A percentile compares a stretch with the other conserved stretches of the same genome.
Evolutionary conservation across 2,797 vertebrate species (phyloP).

Genomic region (Pipistrellus kuhlii): DNA sequence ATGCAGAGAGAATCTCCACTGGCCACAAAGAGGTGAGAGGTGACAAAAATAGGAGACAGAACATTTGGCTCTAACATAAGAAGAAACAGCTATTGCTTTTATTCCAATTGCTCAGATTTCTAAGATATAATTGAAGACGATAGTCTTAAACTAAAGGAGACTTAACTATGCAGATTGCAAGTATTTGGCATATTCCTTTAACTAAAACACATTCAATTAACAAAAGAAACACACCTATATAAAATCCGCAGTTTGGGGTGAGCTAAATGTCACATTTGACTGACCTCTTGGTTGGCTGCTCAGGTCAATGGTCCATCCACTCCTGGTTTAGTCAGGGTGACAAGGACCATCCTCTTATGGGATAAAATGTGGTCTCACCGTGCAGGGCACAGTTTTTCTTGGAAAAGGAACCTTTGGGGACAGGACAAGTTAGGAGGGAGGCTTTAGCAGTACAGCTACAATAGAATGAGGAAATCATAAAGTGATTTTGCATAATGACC

Average conservation of each 20-base stretch:
- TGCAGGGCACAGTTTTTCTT: constrained; percentile 15
- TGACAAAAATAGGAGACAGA: not conserved
- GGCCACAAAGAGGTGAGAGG: not conserved
- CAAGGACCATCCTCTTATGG: not conserved
- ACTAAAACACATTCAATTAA: not conserved
- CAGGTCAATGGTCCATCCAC: not conserved
- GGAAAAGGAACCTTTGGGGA: not conserved
- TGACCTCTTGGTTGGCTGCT: not conserved
- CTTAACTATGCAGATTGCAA: not conserved
- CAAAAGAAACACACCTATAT: not conserved
- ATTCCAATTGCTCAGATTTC: not conserved
- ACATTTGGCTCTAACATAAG: not conserved
- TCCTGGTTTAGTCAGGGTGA: not conserved
- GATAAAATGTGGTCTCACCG: not conserved
- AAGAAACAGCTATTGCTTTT: not conserved
- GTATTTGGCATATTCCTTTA: not conserved
- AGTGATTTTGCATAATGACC: not conserved
- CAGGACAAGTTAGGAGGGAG: not conserved
- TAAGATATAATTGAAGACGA: not conserved
- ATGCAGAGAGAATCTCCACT: not conserved
- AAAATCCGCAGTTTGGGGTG: not conserved
- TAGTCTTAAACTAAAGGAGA: not conserved
- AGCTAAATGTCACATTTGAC: not conserved
- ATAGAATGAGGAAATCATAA: not conserved
- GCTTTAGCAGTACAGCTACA: not conserved